Percentiles rank a stretch among this genome's conserved stretches.
Conservation (phyloP, 2,797 vertebrate species). For the Todus mexicanus region DNA sequence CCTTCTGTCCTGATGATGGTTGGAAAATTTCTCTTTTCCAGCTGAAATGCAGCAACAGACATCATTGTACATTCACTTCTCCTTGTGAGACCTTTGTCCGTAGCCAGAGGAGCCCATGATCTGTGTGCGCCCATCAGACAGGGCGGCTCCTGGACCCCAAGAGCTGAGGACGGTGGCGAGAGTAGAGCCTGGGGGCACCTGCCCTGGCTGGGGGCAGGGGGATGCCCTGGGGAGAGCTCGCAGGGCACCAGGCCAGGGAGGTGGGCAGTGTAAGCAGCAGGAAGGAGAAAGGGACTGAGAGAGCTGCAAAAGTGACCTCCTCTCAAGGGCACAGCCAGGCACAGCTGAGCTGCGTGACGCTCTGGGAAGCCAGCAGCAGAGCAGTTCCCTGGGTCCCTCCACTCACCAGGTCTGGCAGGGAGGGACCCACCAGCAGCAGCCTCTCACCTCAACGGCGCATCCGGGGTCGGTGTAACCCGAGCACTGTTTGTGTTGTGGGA, state of each 20-base stretch:
- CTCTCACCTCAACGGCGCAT: accelerated
- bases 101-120: not conserved
- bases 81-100: not conserved
- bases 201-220: not conserved
- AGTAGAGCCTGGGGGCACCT: not conserved
- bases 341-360: accelerated
- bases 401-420: not conserved
- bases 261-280: accelerated
- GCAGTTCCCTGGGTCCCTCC: not conserved
- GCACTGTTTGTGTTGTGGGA: not conserved
- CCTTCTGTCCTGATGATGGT: not conserved
- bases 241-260: not conserved
- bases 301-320: not conserved
- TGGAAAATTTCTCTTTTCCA: not conserved
- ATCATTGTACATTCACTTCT: not conserved
- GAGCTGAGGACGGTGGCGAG: not conserved
- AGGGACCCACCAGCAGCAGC: not conserved
- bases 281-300: not conserved
- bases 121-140: not conserved
- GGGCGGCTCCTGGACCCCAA: not conserved
- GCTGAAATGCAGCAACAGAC: not conserved
- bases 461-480: not conserved
- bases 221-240: not conserved
- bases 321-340: not conserved
- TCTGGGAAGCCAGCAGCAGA: accelerated